Conservation (phyloP, 2,113 vertebrate genomes). For the Pogona vitticeps region DNA sequence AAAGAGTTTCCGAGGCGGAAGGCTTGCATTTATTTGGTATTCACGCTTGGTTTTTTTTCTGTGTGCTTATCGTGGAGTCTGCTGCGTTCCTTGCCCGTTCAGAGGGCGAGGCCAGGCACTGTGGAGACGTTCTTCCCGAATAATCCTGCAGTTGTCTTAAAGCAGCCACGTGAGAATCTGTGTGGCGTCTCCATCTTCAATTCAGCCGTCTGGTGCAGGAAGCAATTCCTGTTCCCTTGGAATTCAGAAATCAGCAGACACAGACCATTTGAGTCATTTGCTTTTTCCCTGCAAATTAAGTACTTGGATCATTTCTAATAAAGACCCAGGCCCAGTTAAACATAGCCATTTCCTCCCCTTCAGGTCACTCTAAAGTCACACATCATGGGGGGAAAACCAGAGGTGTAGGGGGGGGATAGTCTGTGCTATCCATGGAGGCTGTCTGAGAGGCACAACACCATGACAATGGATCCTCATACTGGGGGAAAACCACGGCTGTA, state of each 20-base stretch:
- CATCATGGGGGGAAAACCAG: constrained; percentile 25
- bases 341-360: constrained; percentile 22
- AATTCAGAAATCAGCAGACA: constrained; percentile 37
- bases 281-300: constrained; percentile 49
- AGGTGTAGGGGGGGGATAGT: too few relatives aligned
- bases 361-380: constrained; percentile 50
- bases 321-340: constrained; percentile 28
- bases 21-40: constrained; percentile 93
- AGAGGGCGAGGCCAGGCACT: constrained; percentile 65
- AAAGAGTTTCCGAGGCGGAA: constrained; percentile 95
- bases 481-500: too few relatives aligned
- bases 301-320: constrained; percentile 52
- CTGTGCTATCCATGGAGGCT: too few relatives aligned
- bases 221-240: background rate
- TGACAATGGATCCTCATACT: too few relatives aligned
- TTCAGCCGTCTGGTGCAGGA: constrained; percentile 47
- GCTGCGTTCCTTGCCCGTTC: constrained; percentile 72
- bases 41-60: constrained; percentile 75
- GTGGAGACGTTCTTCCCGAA: constrained; percentile 65
- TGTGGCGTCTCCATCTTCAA: constrained; percentile 63
- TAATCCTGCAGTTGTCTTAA: constrained; percentile 78
- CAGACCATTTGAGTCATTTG: constrained; percentile 42
- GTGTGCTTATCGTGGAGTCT: constrained; percentile 74
- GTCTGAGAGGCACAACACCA: too few relatives aligned
- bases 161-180: constrained; percentile 74